These are phyloP conservation scores for Bothrops jararaca DNA, from an alignment of 2,113 vertebrate genomes.

Conservation along the genomic window DNA sequence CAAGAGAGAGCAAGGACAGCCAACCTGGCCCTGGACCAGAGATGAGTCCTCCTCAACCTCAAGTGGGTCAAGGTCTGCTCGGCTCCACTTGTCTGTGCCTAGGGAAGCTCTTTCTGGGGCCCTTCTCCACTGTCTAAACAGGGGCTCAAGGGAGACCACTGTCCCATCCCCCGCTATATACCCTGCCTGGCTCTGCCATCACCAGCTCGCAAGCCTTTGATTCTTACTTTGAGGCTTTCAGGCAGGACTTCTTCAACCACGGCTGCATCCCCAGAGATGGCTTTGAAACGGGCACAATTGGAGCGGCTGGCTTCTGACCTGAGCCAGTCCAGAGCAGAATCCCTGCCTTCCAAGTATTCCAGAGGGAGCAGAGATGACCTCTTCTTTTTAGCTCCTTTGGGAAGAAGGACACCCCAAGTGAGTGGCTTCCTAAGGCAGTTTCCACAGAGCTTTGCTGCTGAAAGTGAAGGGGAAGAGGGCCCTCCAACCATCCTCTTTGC, in stretches of 20 bases:
- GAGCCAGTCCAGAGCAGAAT: slow-evolving; percentile 28
- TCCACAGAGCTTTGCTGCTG: background rate
- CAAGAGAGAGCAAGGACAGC: background rate
- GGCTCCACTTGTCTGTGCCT: background rate
- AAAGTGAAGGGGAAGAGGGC: background rate
- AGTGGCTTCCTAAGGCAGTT: background rate
- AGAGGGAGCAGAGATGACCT: slow-evolving; percentile 13
- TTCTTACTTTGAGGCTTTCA: slow-evolving; percentile 68
- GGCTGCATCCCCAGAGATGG: slow-evolving; percentile 52
- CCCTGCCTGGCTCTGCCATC: background rate
- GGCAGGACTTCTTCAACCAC: slow-evolving; percentile 76
- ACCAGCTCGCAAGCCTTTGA: no score
- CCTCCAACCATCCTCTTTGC: background rate
- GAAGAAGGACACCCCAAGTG: slow-evolving; percentile 23
- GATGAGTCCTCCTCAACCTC: background rate
- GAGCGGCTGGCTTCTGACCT: slow-evolving; percentile 41
- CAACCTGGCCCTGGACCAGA: background rate
- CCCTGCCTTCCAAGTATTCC: slow-evolving; percentile 40
- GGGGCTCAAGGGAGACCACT: background rate
- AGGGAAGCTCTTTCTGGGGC: background rate
- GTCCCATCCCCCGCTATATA: background rate
- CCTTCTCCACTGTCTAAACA: background rate
- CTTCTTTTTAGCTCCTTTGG: slow-evolving; percentile 63
- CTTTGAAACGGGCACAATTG: slow-evolving; percentile 5
- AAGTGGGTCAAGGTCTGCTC: background rate